phyloP scores from a whole-genome alignment of 2,888 invertebrate species.

The Pristionchus maxplancki region DNA sequence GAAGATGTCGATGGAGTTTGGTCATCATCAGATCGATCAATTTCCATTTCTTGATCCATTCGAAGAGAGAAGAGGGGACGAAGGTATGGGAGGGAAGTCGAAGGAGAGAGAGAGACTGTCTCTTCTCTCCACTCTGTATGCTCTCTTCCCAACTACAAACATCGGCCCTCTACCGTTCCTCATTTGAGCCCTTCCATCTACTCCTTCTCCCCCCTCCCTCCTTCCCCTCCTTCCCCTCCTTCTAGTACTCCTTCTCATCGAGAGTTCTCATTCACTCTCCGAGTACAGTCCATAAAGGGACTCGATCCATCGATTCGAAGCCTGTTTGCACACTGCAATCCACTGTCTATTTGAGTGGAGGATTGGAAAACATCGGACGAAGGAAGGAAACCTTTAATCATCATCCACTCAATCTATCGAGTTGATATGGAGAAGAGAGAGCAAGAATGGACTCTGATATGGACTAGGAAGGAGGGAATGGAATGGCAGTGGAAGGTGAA shows the following conservation, averaged over 20 bases:
- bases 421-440: slow-evolving; percentile 14
- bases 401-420: background rate
- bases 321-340: background rate
- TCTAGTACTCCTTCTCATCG: slow-evolving; percentile 7
- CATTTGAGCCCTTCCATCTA: slow-evolving; percentile 36
- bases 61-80: background rate
- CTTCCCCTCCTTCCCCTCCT: background rate
- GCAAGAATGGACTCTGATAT: slow-evolving; percentile 25
- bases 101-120: slow-evolving; percentile 37
- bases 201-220: background rate
- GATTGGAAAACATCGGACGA: slow-evolving; percentile 15
- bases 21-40: slow-evolving; percentile 32
- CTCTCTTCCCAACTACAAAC: slow-evolving; percentile 32
- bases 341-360: slow-evolving; percentile 23
- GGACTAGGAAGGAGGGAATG: background rate
- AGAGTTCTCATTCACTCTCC: background rate
- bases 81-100: background rate
- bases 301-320: background rate
- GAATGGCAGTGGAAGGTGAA: background rate
- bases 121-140: slow-evolving; percentile 37
- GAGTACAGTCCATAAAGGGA: slow-evolving; percentile 13
- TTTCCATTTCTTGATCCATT: slow-evolving; percentile 11
- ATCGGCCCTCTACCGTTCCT: slow-evolving; percentile 37
- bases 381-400: slow-evolving; percentile 23
- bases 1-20: slow-evolving; percentile 32